Base-by-base conservation (phyloP, 2,113 vertebrate genomes). In the Symphodus melops region DNA sequence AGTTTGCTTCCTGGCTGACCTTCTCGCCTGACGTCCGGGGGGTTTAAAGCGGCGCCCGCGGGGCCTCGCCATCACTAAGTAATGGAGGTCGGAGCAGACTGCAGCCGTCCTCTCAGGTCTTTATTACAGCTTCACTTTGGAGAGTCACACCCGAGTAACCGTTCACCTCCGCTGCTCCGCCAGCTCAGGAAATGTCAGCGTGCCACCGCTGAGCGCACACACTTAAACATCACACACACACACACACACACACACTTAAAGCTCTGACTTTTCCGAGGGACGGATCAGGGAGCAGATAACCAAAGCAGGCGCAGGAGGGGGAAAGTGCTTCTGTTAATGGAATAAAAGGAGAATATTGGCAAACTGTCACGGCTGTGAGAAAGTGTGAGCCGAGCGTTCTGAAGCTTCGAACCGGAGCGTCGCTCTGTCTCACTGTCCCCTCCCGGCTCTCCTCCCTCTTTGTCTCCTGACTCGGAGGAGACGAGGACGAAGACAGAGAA, bases 181-280 rank as follows among this genome's bases (percentile, higher is more conserved):
- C 75, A n/a, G 68, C 53, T 73, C 67, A 48, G 69, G 68, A 85
- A 83, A 85, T 82, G 79, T 80, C 86, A 76, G 53, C 4, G 23
- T 49, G 60, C 28, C 11, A 20, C 48, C 3, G 61, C 58, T 48
- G n/a, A 72, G 65, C 53, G 51, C 39, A 28, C 5, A 51, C 28
- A 72, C 67, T 13, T 11, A 7, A 23, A 53, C 63, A 66, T n/a
- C 4, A 9, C 9, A 10, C 11, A 41, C 39, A 37, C 58, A 55
- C 53, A 49, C 53, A 20, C 60, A 21, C 65, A 48, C 53, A 13
- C 41, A 44, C 41, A 46, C 60, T 25, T 53, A 37, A 25, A 0
- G 25, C 37, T 51, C 19, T 57, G 59, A 46, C 54, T 63, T 51
- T 44, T 69, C 21, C 41, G 0, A 59, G 33, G 36, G 12, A 63